Conservation (phyloP, 92 coral and sea anemone species). For the Desmophyllum pertusum region DNA sequence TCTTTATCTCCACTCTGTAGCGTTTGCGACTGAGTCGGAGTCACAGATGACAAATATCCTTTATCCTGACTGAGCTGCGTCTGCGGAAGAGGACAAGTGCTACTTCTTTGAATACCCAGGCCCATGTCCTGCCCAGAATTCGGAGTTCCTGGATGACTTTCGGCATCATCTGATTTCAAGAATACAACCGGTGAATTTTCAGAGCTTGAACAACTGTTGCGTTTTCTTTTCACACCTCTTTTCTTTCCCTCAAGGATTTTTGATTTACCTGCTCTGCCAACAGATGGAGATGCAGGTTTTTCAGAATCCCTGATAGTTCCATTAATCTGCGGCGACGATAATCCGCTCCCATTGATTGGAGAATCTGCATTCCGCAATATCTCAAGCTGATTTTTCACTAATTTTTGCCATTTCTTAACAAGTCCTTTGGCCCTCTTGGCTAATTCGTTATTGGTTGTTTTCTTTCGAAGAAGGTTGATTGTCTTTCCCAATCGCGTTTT, state of each 20-base stretch:
- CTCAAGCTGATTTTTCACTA: conserved; percentile 91
- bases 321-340: conserved; percentile 91
- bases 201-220: conserved; percentile 72
- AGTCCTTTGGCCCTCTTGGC: conserved; percentile 96
- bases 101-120: conserved; percentile 22
- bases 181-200: conserved; percentile 77
- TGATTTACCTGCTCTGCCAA: conserved; percentile 70
- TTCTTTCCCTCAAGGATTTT: conserved; percentile 73
- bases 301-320: conserved; percentile 76
- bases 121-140: conserved; percentile 37
- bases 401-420: conserved; percentile 97
- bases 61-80: background rate
- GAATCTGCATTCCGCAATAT: conserved; percentile 84
- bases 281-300: conserved; percentile 64
- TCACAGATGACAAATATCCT: background rate
- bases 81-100: conserved; percentile 8
- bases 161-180: conserved; percentile 53
- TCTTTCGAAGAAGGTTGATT: conserved; percentile 91
- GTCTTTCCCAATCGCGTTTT: conserved; percentile 97
- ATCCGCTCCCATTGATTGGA: conserved; percentile 87
- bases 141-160: conserved; percentile 68
- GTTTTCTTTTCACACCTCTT: conserved; percentile 84
- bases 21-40: conserved; percentile 1
- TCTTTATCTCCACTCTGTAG: conserved; percentile 9
- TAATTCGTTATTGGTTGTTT: conserved; percentile 87